phyloP scores from a whole-genome alignment of 2,797 vertebrate species.

The Girardinus metallicus region DNA sequence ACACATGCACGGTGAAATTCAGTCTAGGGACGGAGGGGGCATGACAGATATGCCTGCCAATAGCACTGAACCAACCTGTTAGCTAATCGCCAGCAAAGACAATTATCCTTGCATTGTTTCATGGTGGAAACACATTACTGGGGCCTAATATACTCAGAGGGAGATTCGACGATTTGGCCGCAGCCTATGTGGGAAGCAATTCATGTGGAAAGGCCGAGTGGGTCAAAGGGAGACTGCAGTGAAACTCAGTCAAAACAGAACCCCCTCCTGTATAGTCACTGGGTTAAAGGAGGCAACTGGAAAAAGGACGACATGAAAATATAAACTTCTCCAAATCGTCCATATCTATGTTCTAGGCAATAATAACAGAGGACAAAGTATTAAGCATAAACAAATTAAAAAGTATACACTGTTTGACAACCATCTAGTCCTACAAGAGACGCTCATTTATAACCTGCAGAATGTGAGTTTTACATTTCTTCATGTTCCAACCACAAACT shows the following conservation, averaged over 20 bases:
- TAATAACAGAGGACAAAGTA: neutral
- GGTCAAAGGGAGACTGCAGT: conserved; percentile 81
- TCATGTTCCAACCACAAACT: neutral
- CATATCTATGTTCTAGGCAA: neutral
- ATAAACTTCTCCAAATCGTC: conserved; percentile 7
- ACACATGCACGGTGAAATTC: conserved; percentile 42
- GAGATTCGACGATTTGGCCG: conserved; percentile 91
- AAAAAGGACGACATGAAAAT: conserved; percentile 3
- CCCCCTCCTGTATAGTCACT: conserved; percentile 63
- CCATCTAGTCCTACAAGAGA: neutral
- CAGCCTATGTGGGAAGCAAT: conserved; percentile 87
- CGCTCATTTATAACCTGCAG: neutral
- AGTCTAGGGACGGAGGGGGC: conserved; percentile 79
- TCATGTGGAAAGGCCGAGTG: conserved; percentile 88
- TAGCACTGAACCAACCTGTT: conserved; percentile 95
- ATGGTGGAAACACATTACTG: conserved; percentile 97
- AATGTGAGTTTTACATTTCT: neutral
- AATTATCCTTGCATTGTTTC: conserved; percentile 96
- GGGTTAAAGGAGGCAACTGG: conserved; percentile 22
- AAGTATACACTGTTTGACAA: neutral
- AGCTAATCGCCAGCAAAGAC: conserved; percentile 98
- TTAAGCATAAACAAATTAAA: neutral
- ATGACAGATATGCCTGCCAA: conserved; percentile 96
- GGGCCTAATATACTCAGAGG: conserved; percentile 94
- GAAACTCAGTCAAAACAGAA: conserved; percentile 85